Evolutionary conservation across 2,797 vertebrate species (phyloP).

Genomic region (Fistularia commersonii): DNA sequence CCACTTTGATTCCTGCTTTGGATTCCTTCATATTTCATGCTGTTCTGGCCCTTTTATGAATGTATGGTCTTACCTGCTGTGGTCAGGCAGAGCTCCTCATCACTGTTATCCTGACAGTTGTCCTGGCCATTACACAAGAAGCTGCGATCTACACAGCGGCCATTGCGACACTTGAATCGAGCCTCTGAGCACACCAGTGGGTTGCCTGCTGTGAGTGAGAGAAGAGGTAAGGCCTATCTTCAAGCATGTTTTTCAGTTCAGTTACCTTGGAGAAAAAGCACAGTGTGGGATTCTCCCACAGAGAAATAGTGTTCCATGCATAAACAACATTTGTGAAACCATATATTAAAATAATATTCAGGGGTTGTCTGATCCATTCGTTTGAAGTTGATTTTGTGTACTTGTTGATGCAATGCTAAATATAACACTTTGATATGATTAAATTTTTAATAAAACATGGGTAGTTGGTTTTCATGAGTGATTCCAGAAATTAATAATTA

Average conservation of each 20-base stretch:
- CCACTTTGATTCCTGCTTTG: no score
- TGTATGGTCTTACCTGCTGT: slow-evolving; percentile 80
- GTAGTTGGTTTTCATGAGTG: neutral
- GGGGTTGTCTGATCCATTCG: slow-evolving; percentile 1
- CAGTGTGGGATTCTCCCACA: neutral
- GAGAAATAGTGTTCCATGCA: neutral
- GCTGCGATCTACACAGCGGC: slow-evolving; percentile 94
- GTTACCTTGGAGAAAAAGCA: neutral
- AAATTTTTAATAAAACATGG: slow-evolving; percentile 3
- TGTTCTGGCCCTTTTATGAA: neutral
- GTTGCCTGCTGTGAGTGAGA: slow-evolving; percentile 79
- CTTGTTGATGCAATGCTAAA: neutral
- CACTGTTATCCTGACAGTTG: slow-evolving; percentile 96
- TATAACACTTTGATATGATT: slow-evolving; percentile 3
- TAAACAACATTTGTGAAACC: slow-evolving; percentile 7
- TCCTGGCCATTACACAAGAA: slow-evolving; percentile 94
- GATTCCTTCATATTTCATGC: neutral
- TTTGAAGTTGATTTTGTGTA: slow-evolving; percentile 1
- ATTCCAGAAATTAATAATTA: slow-evolving; percentile 21
- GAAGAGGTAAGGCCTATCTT: slow-evolving; percentile 10
- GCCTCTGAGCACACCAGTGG: slow-evolving; percentile 90
- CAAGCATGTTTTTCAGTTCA: slow-evolving; percentile 2
- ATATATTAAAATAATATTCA: neutral
- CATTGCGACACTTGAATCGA: slow-evolving; percentile 93
- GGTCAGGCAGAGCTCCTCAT: slow-evolving; percentile 90